A percentile compares a stretch with the other conserved stretches of the same genome.
These are phyloP conservation scores for Tetramorium alpestre DNA, from an alignment of 1,140 invertebrate species.

Conservation along the genomic window DNA sequence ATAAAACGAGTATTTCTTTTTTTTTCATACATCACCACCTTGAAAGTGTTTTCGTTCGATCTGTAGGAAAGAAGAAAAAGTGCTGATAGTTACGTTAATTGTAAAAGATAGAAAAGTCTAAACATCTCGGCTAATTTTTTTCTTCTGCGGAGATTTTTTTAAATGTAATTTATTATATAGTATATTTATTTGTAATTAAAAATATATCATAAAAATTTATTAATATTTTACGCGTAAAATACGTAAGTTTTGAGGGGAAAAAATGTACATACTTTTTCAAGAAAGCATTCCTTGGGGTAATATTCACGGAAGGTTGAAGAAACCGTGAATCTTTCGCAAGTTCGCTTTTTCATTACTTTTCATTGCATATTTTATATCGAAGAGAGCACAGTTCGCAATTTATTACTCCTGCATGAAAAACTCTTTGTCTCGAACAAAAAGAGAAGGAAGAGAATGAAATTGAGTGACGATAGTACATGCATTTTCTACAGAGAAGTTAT, in stretches of 20 bases:
- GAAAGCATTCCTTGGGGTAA: background rate
- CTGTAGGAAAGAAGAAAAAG: background rate
- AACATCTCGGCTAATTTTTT: background rate
- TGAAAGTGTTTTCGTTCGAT: conserved; percentile 33
- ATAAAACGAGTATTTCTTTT: background rate
- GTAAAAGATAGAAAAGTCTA: conserved; percentile 1
- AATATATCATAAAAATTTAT: background rate
- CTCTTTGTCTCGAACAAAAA: conserved; percentile 21
- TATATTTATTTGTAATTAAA: background rate
- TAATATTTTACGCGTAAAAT: background rate
- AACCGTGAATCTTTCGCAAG: conserved; percentile 10
- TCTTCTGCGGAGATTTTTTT: too few relatives aligned
- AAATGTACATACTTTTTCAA: background rate
- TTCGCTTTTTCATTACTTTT: conserved; percentile 2
- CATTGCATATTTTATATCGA: conserved; percentile 41
- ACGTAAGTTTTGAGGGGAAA: background rate
- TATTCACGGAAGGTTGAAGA: conserved; percentile 15
- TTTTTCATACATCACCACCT: background rate
- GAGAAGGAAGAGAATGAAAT: background rate
- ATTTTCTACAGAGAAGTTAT: conserved; percentile 27
- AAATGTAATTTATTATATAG: background rate
- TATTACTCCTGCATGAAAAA: conserved; percentile 17
- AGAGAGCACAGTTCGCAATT: conserved; percentile 1
- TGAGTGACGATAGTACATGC: conserved; percentile 26
- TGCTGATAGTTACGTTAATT: conserved; percentile 1